These are phyloP conservation scores for Sinella curviseta DNA, from an alignment of 1,140 invertebrate genomes.

Conservation along the genomic window DNA sequence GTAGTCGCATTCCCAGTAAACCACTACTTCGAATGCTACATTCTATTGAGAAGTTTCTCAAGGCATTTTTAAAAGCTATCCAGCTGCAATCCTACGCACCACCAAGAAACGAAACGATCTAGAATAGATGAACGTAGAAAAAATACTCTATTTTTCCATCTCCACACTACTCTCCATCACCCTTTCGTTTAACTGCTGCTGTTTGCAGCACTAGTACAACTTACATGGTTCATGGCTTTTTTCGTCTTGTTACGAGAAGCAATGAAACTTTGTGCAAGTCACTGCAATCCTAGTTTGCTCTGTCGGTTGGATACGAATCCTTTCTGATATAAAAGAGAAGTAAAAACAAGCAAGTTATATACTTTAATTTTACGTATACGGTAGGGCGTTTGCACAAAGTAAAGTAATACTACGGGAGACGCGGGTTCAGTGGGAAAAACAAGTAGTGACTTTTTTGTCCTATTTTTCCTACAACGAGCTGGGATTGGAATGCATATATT, in stretches of 20 bases:
- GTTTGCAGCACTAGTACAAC: no score
- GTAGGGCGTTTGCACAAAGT: background rate
- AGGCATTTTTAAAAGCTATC: constrained; percentile 11
- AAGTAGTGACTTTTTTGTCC: background rate
- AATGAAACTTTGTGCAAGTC: constrained; percentile 9
- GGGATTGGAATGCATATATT: no score
- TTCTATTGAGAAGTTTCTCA: no score
- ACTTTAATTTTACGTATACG: no score
- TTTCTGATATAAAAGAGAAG: no score
- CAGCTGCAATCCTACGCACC: background rate
- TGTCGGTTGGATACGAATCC: no score
- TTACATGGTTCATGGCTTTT: no score
- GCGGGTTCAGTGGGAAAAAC: background rate
- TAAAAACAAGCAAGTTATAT: no score
- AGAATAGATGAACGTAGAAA: background rate
- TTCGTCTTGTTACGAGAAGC: background rate
- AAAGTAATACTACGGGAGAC: background rate
- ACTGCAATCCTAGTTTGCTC: constrained; percentile 9
- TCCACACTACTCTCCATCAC: background rate
- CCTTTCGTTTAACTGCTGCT: background rate
- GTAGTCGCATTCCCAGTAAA: no score
- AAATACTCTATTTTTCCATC: background rate
- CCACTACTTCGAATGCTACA: no score
- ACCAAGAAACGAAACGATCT: background rate
- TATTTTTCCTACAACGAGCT: background rate